phyloP scores from a whole-genome alignment of 2,113 vertebrate genomes.

The Eleginops maclovinus region DNA sequence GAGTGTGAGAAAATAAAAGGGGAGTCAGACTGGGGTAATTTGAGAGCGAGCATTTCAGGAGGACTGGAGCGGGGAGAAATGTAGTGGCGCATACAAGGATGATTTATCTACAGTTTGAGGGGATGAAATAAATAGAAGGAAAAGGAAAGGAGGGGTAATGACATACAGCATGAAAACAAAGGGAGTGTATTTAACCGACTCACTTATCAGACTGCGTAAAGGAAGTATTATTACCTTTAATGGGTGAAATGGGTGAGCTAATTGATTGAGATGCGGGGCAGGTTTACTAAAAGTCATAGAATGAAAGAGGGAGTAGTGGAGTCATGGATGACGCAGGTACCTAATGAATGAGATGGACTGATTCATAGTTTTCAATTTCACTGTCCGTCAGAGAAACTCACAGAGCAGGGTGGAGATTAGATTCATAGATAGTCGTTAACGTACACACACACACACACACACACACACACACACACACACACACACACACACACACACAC shows the following conservation, averaged over 20 bases:
- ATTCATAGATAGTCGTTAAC: slow-evolving; percentile 22
- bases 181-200: slow-evolving; percentile 5
- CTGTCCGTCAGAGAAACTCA: slow-evolving; percentile 26
- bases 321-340: slow-evolving; percentile 21
- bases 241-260: background rate
- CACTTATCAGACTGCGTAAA: slow-evolving; percentile 18
- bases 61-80: slow-evolving; percentile 10
- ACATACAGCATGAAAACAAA: slow-evolving; percentile 15
- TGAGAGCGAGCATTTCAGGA: slow-evolving; percentile 20
- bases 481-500: no score
- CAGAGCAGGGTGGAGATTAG: slow-evolving; percentile 4
- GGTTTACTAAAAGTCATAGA: background rate
- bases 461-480: no score
- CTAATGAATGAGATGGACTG: slow-evolving; percentile 23
- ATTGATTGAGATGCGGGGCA: slow-evolving; percentile 9
- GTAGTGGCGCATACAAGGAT: slow-evolving; percentile 20
- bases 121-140: slow-evolving; percentile 13
- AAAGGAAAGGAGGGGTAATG: background rate
- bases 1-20: slow-evolving; percentile 24
- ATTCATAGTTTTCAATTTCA: slow-evolving; percentile 47
- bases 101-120: slow-evolving; percentile 29
- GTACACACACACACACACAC: background rate
- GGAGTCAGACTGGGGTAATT: slow-evolving; percentile 35
- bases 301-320: background rate
- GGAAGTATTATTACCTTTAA: slow-evolving; percentile 3